Evolutionary conservation across 1,140 invertebrate species (phyloP), one percentile per base, ranked within the genome.

Genomic region (Drosophila kurseongensis): DNA sequence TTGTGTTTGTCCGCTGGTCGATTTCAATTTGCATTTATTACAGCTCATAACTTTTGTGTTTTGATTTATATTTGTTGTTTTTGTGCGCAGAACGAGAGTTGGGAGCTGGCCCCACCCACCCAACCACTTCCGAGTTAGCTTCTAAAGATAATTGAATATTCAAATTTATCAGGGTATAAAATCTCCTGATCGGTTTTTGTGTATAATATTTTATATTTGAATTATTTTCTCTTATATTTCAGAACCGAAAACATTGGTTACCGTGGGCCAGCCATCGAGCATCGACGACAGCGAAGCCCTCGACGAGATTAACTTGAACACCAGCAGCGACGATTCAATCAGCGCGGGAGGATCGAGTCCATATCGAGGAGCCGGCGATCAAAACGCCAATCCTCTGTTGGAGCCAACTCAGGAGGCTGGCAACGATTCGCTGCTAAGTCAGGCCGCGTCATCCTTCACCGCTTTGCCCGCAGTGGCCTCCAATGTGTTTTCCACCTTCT

Each of bases 401-500:
- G 92, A 71, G 88, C 92, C 80, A 40, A 56, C 68, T 8, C 32
- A 60, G 3, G 67, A 62, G 7, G 55, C 52, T 14, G 56, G 51
- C 8, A 78, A 48, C 16, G 93, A 93, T 68, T 93, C 93, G 0
- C 93, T 89, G 59, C 66, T 90, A 1, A 86, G 93, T 69, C 85
- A 94, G 42, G 94, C 94, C 1, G 92, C 94, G 0, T 94, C 94
- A 74, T 94, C 94, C 44, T 94, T 94, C 58, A 94, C 94, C 0
- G 94, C 94, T 23, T 50, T 94, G 40, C 94, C 94, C 4, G 93
- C 94, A 65, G 94, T 94, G 6, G 94, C 94, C 0, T 94, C 93
- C 35, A 94, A 93, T 27, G 94, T 94, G 0, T 94, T 94, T 56
- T 94, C 93, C 4, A 94, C 94, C 5, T 94, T 94, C 73, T 94